These are phyloP conservation scores for Hirtodrosophila trivittata DNA, from an alignment of 2,888 invertebrate genomes.

Conservation along the genomic window DNA sequence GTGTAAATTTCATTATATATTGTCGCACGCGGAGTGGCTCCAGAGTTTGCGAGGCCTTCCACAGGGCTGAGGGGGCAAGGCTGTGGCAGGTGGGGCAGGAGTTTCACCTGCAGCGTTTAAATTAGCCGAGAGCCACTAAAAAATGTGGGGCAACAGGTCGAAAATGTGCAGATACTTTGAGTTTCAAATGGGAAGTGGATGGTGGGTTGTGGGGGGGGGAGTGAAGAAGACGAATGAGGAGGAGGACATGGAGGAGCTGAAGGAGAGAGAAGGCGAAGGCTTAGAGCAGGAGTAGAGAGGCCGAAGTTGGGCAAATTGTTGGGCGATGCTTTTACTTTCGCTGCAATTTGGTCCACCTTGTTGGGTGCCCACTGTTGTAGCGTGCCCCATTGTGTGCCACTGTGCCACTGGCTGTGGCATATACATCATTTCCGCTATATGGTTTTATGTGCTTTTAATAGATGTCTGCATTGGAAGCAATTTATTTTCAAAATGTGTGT, in stretches of 20 bases:
- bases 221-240: too few relatives aligned
- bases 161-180: constrained; percentile 16
- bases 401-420: constrained; percentile 33
- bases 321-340: constrained; percentile 53
- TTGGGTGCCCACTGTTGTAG: constrained; percentile 17
- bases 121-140: constrained; percentile 53
- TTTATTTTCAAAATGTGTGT: constrained; percentile 57
- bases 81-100: neutral
- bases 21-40: constrained; percentile 32
- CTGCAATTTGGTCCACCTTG: constrained; percentile 35
- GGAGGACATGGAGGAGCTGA: neutral
- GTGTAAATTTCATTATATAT: constrained; percentile 71
- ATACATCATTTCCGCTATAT: constrained; percentile 76
- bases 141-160: constrained; percentile 74
- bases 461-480: constrained; percentile 74
- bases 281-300: neutral
- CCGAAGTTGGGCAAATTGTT: neutral
- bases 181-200: neutral
- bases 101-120: constrained; percentile 59
- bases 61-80: neutral
- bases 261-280: neutral
- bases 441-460: constrained; percentile 75
- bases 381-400: constrained; percentile 4
- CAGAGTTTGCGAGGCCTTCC: neutral
- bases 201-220: too few relatives aligned